Base-by-base conservation (phyloP, 2,888 invertebrate genomes). In the Celastrina argiolus region DNA sequence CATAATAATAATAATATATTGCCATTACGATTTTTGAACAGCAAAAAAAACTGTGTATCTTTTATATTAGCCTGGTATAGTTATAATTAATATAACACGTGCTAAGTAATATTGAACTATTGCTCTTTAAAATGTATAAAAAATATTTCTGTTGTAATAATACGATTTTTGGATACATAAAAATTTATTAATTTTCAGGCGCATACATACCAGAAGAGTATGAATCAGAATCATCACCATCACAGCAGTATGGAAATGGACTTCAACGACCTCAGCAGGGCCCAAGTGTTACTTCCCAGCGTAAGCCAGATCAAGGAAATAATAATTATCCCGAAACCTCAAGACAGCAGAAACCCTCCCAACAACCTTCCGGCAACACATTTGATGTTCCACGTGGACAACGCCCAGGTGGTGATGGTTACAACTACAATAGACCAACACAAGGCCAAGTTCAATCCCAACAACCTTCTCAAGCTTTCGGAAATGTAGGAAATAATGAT, bases 201-300 rank as follows among this genome's bases (percentile, higher is more conserved):
- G 88, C 91, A 18, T 91, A 91, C 77, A 79, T 83, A 56, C 88
- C 89, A 0, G 81, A 85, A 34, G 88, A 88, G 77, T 81, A 87
- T 66, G 78, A 80, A 65, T 66, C 70, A 7, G 71, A 74, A n/a
- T 66, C 56, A 10, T 63, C 71, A 42, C 59, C 66, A 42, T 56
- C 66, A 56, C 71, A 73, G 61, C 71, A 70, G 56, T 73, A 71
- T 42, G 70, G 65, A 42, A 51, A 64, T 45, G 69, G 70, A 59
- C 58, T 63, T 12, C 51, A 45, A 16, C 2, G 8, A 8, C 2
- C 42, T 45, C 42, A 26, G 12, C 51, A 51, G 51, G 51, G 51
- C 22, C 12, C 51, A 22, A 14, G 51, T 1, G 5, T 6, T 4
- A 2, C 51, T 0, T 16, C 12, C 6, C 22, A 51, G 14, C 12